phyloP scores from a whole-genome alignment of 2,888 invertebrate species.

The Galerucella nymphaeae region DNA sequence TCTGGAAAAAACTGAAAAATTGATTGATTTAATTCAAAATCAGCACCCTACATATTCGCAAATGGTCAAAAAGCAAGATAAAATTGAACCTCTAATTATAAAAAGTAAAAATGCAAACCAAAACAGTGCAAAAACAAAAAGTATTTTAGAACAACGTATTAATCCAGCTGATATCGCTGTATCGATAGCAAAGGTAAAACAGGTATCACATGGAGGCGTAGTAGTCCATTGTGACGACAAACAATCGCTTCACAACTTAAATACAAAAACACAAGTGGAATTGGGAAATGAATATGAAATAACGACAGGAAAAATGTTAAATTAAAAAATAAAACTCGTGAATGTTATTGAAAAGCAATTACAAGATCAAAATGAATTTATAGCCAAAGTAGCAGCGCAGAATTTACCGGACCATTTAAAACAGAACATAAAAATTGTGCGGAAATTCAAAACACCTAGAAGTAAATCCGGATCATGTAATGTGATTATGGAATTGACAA shows the following conservation, averaged over 20 bases:
- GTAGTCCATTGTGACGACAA: constrained; percentile 18
- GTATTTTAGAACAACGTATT: neutral
- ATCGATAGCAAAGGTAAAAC: constrained; percentile 3
- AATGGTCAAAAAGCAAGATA: too few species aligned
- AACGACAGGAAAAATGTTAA: neutral
- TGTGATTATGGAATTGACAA: too few species aligned
- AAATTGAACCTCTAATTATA: too few species aligned
- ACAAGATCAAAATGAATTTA: neutral
- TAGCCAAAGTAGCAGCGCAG: neutral
- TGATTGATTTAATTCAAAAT: too few species aligned
- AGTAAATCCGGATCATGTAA: too few species aligned
- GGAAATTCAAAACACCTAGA: too few species aligned
- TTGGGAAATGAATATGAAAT: constrained; percentile 20
- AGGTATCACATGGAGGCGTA: constrained; percentile 3
- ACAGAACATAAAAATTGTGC: too few species aligned
- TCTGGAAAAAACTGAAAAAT: too few species aligned
- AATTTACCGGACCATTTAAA: neutral
- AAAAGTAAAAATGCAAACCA: too few species aligned
- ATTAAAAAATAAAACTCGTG: constrained; percentile 17
- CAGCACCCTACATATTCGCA: too few species aligned
- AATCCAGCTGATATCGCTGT: constrained; percentile 17
- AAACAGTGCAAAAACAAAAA: too few species aligned
- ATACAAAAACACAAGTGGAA: constrained; percentile 3
- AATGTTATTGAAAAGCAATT: neutral
- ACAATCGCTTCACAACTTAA: constrained; percentile 14